Percentiles rank a stretch among this genome's conserved stretches.
Conservation (phyloP, 2,797 vertebrate genomes). For the Sebastes melanostomus region DNA sequence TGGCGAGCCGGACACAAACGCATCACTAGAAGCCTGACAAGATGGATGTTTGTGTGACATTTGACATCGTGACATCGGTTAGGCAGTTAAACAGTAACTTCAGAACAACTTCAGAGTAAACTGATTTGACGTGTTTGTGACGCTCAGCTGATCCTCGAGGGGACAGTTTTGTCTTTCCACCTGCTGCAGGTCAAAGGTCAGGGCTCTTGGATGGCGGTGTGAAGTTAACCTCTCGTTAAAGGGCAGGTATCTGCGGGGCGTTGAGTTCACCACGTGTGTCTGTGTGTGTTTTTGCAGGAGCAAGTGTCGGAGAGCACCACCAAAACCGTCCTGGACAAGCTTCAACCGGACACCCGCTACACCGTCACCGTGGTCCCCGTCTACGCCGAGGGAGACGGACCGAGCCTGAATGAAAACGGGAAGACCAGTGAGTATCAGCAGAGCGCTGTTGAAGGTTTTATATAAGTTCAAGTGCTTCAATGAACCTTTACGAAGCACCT, state of each 20-base stretch:
- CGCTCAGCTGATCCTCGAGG: background rate
- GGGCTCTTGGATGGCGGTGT: background rate
- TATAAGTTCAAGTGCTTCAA: background rate
- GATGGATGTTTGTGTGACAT: too few relatives aligned
- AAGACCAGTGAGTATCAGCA: slow-evolving; percentile 88
- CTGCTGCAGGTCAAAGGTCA: slow-evolving; percentile 18
- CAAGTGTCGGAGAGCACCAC: slow-evolving; percentile 94
- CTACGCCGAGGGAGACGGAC: slow-evolving; percentile 93
- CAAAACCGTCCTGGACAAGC: slow-evolving; percentile 85
- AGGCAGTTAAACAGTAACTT: too few relatives aligned
- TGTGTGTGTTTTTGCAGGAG: slow-evolving; percentile 74
- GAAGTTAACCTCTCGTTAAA: background rate
- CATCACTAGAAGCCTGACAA: too few relatives aligned
- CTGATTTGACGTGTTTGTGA: background rate
- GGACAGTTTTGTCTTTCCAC: background rate
- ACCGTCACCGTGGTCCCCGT: slow-evolving; percentile 90
- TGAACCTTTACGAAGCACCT: background rate
- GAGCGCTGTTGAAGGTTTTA: background rate
- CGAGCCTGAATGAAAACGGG: slow-evolving; percentile 85
- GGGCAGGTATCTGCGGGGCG: too few relatives aligned
- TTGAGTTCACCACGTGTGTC: background rate
- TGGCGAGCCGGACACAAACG: too few relatives aligned
- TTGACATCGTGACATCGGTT: too few relatives aligned
- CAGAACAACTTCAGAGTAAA: too few relatives aligned
- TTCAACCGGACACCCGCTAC: slow-evolving; percentile 90